Base-by-base conservation (phyloP, 1,140 invertebrate genomes). In the Semibalanus balanoides region DNA sequence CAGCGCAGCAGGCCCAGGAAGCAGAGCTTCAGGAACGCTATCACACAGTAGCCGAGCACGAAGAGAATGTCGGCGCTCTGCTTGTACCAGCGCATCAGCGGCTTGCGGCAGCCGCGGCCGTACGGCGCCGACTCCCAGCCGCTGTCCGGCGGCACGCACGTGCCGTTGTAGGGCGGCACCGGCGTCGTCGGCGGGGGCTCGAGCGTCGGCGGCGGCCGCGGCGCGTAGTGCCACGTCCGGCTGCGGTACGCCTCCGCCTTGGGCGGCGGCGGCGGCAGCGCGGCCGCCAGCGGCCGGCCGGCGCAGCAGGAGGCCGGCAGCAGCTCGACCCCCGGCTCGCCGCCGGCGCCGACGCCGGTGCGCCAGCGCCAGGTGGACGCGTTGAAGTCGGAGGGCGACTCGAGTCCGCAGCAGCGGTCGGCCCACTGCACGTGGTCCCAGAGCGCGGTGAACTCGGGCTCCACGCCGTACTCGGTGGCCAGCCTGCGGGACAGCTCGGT, bases 11-110 rank as follows among this genome's bases (percentile, higher is more conserved):
- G 94, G 31, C 92, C 92, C 40, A 94, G 87, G 86, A 95, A 95
- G 85, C 92, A 94, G 79, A 94, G 85, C 84, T 95, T 95, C 73
- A 94, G 87, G 84, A 95, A 95, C 76, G 93, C 91, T 77, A 95
- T 91, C 64, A 95, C 93, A 83, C 93, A 95, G 83, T 93, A 94
- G 17, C 93, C 92, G 73, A 94, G 83, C 29, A 95, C 91, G 80
- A 93, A 93, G 17, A 95, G 86, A 31, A 92, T 85, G 80, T 94
- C 92, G 14, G 91, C 91, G 11, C 90, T 92, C 80, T 90, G 87
- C 76, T 89, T 86, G 29, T 94, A 85, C 89, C 93, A 94, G 31
- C 86, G 83, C 64, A 90, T 84, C 40, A 94, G 84, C 76, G 86
- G 83, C 71, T 89, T 88, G 40, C 89, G 89, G 83, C 92, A 94